A percentile compares a stretch with the other conserved stretches of the same genome.
Conservation (phyloP, 2,888 invertebrate species). For the Catonia carolina region DNA sequence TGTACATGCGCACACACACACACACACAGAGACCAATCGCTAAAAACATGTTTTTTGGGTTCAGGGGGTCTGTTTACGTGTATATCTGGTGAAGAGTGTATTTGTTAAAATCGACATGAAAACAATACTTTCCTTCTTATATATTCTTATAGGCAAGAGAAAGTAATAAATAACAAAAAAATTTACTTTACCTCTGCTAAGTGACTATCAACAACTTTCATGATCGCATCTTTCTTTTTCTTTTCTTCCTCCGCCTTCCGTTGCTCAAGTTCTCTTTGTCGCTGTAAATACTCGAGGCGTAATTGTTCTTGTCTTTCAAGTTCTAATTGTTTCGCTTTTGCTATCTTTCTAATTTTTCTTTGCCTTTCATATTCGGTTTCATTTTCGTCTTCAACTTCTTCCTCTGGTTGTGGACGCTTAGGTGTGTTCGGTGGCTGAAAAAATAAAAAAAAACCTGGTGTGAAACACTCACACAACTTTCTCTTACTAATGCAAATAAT, state of each 20-base stretch:
- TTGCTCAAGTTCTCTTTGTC: conserved; percentile 29
- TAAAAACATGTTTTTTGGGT: no score
- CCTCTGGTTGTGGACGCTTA: conserved; percentile 60
- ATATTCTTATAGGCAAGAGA: no score
- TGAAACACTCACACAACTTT: no score
- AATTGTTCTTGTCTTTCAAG: conserved; percentile 30
- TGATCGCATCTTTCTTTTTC: conserved; percentile 66
- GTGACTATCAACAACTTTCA: conserved; percentile 69
- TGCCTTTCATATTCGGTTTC: conserved; percentile 47
- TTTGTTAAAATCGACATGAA: no score
- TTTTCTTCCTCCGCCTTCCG: conserved; percentile 53
- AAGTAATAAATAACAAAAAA: conserved; percentile 13
- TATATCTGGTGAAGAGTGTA: no score
- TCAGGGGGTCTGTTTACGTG: no score
- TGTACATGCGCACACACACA: no score
- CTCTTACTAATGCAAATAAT: no score
- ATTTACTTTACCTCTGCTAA: conserved; percentile 56
- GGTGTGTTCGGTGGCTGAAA: conserved; percentile 74
- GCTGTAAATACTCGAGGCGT: conserved; percentile 26
- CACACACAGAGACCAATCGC: no score
- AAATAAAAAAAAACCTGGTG: conserved; percentile 13
- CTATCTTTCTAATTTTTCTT: conserved; percentile 39
- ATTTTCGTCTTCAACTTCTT: conserved; percentile 59
- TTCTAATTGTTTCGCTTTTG: conserved; percentile 33
- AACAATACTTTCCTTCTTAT: no score